phyloP scores from a whole-genome alignment of 1,140 invertebrate genomes.

The Samia ricini region DNA sequence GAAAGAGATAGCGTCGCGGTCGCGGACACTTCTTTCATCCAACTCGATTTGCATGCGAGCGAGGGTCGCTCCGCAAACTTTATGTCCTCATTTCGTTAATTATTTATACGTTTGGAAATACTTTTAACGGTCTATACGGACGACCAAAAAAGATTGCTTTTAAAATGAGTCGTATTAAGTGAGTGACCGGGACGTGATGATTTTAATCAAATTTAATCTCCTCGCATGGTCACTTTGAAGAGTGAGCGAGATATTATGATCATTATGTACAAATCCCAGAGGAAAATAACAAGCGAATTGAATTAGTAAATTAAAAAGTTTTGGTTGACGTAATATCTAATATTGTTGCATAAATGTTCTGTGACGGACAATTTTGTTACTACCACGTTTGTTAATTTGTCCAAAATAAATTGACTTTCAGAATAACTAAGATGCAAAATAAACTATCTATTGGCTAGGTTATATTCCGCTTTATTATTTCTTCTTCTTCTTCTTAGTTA shows the following conservation, averaged over 20 bases:
- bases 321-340: too few species aligned
- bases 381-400: too few species aligned
- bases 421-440: too few species aligned
- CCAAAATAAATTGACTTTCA: too few species aligned
- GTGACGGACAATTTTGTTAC: too few species aligned
- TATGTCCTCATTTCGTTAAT: conserved; percentile 76
- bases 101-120: conserved; percentile 76
- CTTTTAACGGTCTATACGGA: conserved; percentile 64
- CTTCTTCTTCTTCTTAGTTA: too few species aligned
- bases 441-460: too few species aligned
- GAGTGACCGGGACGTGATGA: conserved; percentile 40
- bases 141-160: conserved; percentile 65
- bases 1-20: conserved; percentile 55
- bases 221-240: neutral
- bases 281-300: too few species aligned
- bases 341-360: too few species aligned
- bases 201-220: neutral
- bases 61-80: conserved; percentile 73
- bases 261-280: too few species aligned
- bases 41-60: conserved; percentile 72
- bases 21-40: conserved; percentile 64
- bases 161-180: conserved; percentile 62
- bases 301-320: too few species aligned
- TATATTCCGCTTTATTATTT: too few species aligned
- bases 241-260: neutral